Base-by-base conservation (phyloP, 2,113 vertebrate genomes). In the Colistium nudipinnis region DNA sequence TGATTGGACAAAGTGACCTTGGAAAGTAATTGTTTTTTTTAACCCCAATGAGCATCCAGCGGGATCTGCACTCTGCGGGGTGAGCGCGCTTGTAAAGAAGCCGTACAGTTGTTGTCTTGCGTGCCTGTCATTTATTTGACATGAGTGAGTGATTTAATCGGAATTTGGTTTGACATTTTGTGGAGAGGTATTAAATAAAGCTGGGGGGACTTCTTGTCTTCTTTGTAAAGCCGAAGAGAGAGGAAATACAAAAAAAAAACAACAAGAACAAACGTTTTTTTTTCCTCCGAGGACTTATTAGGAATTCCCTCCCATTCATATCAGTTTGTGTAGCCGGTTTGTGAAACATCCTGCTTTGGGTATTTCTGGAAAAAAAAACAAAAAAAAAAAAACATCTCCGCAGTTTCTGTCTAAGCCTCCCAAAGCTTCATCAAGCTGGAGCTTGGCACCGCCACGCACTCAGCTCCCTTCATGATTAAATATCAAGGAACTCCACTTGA, bases 401-500 rank as follows among this genome's bases (percentile, higher is more conserved):
- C 74, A 62, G 51, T 67, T 75, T 74, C 73, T 64, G 75, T 79
- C 81, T 84, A 85, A 85, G 80, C 81, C 78, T 74, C 80, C 71
- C 78, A 60, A 66, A 88, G 87, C 83, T 86, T 85, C 70, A 68
- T 81, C 80, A 61, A 53, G 81, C 76, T 53, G 4, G 65, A 22
- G 74, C 61, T 68, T 60, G 77, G 81, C 87, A 56, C 80, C 84
- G 19, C 76, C 82, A 43, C 62, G 78, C 78, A 38, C 80, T 76
- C 85, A 45, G 80, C 76, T n/a, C 72, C 80, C 87, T 86, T 89
- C 84, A 90, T 96, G 94, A 95, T 96, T 95, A 95, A 96, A 95
- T 94, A 94, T 94, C 80, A 66, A 91, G 90, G 90, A 93, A 94
- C 93, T 90, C 92, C 91, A 88, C 93, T 89, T 93, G 95, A 94